A percentile compares a stretch with the other conserved stretches of the same genome.
Evolutionary conservation across 1,140 invertebrate genomes (phyloP).

Genomic region (Orchestia grillus): DNA sequence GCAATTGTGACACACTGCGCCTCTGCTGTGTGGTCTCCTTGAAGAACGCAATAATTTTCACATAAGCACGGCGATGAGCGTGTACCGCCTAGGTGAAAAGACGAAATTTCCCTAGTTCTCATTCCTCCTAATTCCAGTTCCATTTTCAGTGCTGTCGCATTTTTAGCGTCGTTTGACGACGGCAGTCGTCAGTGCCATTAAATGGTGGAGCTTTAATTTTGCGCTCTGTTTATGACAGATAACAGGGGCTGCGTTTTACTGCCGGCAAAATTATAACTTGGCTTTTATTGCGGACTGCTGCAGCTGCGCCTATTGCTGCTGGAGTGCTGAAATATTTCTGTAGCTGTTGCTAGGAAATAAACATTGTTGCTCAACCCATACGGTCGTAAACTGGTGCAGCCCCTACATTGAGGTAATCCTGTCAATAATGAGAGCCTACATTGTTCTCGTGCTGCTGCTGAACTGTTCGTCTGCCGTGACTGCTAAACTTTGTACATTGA

Average conservation of each 20-base stretch:
- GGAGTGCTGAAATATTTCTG: neutral
- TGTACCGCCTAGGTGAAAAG: neutral
- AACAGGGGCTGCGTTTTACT: conserved; percentile 38
- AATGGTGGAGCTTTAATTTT: conserved; percentile 44
- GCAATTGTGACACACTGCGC: neutral
- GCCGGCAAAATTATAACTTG: conserved; percentile 40
- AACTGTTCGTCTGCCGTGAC: neutral
- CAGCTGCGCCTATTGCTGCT: conserved; percentile 31
- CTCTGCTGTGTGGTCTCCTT: neutral
- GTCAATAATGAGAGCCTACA: neutral
- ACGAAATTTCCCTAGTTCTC: neutral
- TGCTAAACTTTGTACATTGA: neutral
- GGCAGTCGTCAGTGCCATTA: conserved; percentile 46
- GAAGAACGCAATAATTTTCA: neutral
- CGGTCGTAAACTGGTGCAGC: neutral
- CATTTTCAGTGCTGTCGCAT: neutral
- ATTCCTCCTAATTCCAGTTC: neutral
- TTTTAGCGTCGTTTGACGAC: conserved; percentile 23
- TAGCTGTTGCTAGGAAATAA: neutral
- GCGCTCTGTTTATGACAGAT: conserved; percentile 52
- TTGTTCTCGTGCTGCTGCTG: neutral
- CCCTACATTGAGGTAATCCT: neutral
- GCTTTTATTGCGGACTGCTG: conserved; percentile 38
- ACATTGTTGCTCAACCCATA: neutral
- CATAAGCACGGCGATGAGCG: neutral